Base-by-base conservation (phyloP, 2,113 vertebrate genomes). In the Turnix velox region DNA sequence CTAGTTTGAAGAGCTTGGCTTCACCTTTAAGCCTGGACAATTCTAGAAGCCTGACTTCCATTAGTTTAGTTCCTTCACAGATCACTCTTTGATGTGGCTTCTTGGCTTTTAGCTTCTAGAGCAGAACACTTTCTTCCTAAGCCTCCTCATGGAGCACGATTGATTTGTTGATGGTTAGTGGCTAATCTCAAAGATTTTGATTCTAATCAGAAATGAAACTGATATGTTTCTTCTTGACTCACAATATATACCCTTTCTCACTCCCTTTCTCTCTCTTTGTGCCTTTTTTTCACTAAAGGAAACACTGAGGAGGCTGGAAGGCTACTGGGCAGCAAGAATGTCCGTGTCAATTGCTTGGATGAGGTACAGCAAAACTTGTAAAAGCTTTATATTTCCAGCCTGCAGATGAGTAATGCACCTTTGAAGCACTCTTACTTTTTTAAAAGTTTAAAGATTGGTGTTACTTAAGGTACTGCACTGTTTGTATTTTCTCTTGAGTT, bases 341-440 rank as follows among this genome's bases (percentile, higher is more conserved):
- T 99, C 51, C 96, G 97, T 71, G 99, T 99, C 74, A 99, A 99
- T 98, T 99, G 99, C 97, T 96, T 99, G 97, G 99, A 99, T 97
- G 99, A 99, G 98, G 99, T 99, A 98, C 97, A 95, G 55, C 14
- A 28, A 85, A 89, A 76, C 71, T 69, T 69, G 35, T 77, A 25
- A 33, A 89, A 84, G 9, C 27, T 5, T 84, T 84, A 58, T 69
- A 42, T 22, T 88, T 87, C 37, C 19, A 87, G 48, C 15, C 25
- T 92, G 59, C 15, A 71, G 52, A 30, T 77, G 35, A 61, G 12
- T 72, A 54, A 48, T n/a, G 43, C 87, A 48, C 23, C 30, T 71
- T 54, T 84, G 49, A 76, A 86, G 37, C 61, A 30, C n/a, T 73
- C 19, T 67, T 59, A 31, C 1, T 35, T 40, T 39, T 14, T 3